Evolutionary conservation across 2,888 invertebrate species (phyloP), one percentile per base, ranked within the genome.

Genomic region (Pyrochroa serraticornis): DNA sequence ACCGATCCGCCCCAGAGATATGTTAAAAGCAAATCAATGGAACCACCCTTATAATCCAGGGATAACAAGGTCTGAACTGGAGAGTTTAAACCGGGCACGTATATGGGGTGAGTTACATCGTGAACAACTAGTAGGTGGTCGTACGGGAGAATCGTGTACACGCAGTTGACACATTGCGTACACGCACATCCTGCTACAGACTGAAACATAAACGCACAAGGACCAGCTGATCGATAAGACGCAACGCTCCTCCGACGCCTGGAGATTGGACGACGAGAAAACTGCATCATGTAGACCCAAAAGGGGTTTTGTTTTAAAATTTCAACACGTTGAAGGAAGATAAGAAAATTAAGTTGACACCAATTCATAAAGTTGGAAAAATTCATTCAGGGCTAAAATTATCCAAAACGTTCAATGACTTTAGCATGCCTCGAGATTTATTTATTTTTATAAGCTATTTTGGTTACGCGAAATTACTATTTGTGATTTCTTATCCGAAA

Each of bases 1-100:
- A 46, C 47, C 50, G 46, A 39, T 53, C 39, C 47, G 39, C 41
- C 55, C 43, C 39, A 52, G 44, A 60, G 55, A 62, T 62, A 64
- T 61, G 63, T 64, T 63, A 56, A 61, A 65, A 58, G 64, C 61
- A 65, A 67, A 67, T 67, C 67, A 67, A 67, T 67, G 67, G 62
- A 62, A 64, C 65, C 57, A 65, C 65, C 65, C 67, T 61, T 65
- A 67, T 65, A 67, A 67, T 65, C 67, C 63, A 49, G 53, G 63
- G 63, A 67, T 65, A 67, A 67, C 65, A 65, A 62, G 65, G 57
- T 60, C 53, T 62, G 46, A 46, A 13, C 44, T 41, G 33, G 22
- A 49, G 49, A 49, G 50, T 42, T 51, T 36, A 43, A 51, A 43
- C 35, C 32, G 50, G 43, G 36, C 50, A 51, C 50, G 37, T 43